These are phyloP conservation scores for Trigoniulus corallinus DNA, from an alignment of 1,140 invertebrate genomes.

Conservation along the genomic window DNA sequence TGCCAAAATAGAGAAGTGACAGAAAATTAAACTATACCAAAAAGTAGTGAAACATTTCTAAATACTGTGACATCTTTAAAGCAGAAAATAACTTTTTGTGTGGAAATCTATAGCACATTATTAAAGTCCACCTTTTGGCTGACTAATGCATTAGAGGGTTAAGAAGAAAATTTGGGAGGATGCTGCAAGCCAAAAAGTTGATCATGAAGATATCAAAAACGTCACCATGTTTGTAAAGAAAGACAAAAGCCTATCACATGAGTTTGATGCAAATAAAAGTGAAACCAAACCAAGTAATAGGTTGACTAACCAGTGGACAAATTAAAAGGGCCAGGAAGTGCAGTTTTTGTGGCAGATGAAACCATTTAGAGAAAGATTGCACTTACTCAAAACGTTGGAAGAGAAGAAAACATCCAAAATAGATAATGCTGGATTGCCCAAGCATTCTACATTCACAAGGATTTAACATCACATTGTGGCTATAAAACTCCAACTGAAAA, in stretches of 20 bases:
- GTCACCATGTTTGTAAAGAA: background rate
- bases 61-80: too few species aligned
- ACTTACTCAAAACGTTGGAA: background rate
- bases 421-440: background rate
- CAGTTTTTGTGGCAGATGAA: too few species aligned
- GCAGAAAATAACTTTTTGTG: too few species aligned
- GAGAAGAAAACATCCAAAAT: background rate
- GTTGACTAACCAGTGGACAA: background rate
- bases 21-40: too few species aligned
- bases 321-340: background rate
- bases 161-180: conserved; percentile 2
- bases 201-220: background rate
- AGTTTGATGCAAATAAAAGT: background rate
- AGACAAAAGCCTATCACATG: background rate
- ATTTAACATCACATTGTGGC: background rate
- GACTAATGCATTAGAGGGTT: too few species aligned
- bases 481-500: background rate
- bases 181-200: background rate
- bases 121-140: too few species aligned
- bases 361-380: background rate
- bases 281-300: background rate
- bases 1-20: too few species aligned
- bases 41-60: too few species aligned
- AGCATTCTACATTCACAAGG: background rate
- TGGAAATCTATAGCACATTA: too few species aligned